Evolutionary conservation across 2,888 invertebrate species (phyloP), one percentile per base, ranked within the genome.

Genomic region (Rhodophaea formosa): DNA sequence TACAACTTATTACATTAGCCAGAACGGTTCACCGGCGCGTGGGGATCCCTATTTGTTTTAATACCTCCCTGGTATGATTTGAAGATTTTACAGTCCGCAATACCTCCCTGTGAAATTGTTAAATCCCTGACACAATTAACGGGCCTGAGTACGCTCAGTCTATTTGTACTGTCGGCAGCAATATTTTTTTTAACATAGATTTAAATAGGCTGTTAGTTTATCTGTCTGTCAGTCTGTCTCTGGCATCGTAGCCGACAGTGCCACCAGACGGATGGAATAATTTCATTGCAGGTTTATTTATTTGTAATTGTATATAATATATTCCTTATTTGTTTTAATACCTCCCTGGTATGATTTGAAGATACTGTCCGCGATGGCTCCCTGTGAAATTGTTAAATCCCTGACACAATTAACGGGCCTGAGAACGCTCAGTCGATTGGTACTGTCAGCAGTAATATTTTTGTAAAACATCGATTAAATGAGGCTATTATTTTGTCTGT

Each of bases 391-490:
- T 47, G 39, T 15, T 49, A 56, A 56, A 56, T 56, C 56, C 56
- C 56, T 12, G 61, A 51, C 54, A 61, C 62, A 58, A 47, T 47
- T 54, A 58, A 54, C 43, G 45, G 66, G 64, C 66, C 61, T 66
- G 58, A 58, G 52, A 16, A 66, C 63, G 62, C 49, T 52, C 23
- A 23, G 23, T 23, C 23, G 5, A 23, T 23, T 23, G 2, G 23
- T 23, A 23, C 23, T 23, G 23, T 30, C 47, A 14, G 14, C 47
- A 49, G 12, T 8, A 10, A 30, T 8, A 14, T 14, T 14, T 14
- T 8, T 14, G n/a, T 23, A 5, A 23, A 23, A 2, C 23, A 23
- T 5, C 23, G 23, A 23, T 5, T 5, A 23, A 5, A 23, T 23
- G 2, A 2, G 5, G 23, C 23, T 3, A 5, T 23, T 23, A 2